A percentile compares a stretch with the other conserved stretches of the same genome.
Evolutionary conservation across 2,797 vertebrate species (phyloP).

Genomic region (Alauda arvensis): DNA sequence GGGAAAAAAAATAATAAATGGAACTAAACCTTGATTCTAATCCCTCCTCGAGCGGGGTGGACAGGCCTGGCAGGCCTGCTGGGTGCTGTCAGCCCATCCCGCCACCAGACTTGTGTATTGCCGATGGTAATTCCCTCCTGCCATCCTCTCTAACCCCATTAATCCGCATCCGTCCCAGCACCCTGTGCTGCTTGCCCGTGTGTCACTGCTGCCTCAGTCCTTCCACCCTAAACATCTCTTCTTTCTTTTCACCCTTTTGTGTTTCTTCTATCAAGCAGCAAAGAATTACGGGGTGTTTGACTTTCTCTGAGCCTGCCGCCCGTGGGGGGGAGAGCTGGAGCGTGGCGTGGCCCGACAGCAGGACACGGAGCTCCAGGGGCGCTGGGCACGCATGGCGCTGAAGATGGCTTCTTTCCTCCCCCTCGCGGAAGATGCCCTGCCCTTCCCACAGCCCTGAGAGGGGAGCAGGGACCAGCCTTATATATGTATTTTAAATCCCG

Average conservation of each 20-base stretch:
- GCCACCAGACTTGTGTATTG: slow-evolving; percentile 42
- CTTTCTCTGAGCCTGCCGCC: slow-evolving; percentile 78
- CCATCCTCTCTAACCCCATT: slow-evolving; percentile 46
- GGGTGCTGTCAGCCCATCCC: slow-evolving; percentile 19
- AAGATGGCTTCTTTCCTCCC: slow-evolving; percentile 69
- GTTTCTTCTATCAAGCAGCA: slow-evolving; percentile 80
- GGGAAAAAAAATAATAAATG: slow-evolving; percentile 50
- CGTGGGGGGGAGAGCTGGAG: slow-evolving; percentile 69
- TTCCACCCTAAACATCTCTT: slow-evolving; percentile 61
- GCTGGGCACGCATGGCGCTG: slow-evolving; percentile 55
- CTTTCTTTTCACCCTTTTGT: slow-evolving; percentile 75
- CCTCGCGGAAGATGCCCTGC: slow-evolving; percentile 34
- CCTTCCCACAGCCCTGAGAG: slow-evolving; percentile 26
- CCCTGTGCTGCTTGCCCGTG: slow-evolving; percentile 61
- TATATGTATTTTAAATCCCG: background rate
- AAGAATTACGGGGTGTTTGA: slow-evolving; percentile 85
- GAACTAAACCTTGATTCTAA: slow-evolving; percentile 69
- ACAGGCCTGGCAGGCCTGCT: slow-evolving; percentile 42
- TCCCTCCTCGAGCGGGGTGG: slow-evolving; percentile 29
- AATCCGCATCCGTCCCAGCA: slow-evolving; percentile 52
- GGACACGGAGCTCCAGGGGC: slow-evolving; percentile 65
- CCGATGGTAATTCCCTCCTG: slow-evolving; percentile 32
- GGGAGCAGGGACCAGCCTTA: slow-evolving; percentile 38
- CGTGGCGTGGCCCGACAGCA: slow-evolving; percentile 61
- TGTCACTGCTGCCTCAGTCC: slow-evolving; percentile 31